Percentiles rank a stretch among this genome's conserved stretches.
Conservation (phyloP, 2,797 vertebrate genomes). For the Amazonetta brasiliensis region DNA sequence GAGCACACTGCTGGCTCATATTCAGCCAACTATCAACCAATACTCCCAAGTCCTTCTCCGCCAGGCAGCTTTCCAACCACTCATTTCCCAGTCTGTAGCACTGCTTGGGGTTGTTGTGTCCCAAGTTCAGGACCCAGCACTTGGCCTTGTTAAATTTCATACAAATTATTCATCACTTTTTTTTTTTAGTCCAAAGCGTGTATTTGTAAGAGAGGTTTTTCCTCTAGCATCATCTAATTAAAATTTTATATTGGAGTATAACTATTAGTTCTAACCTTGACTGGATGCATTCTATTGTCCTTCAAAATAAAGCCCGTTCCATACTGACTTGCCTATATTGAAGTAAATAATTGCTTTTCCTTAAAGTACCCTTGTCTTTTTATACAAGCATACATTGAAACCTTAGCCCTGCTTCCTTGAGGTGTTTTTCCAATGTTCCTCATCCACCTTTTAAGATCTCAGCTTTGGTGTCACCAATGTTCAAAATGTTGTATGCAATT, state of each 20-base stretch:
- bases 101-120: too few species aligned
- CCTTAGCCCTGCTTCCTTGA: not conserved
- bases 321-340: not conserved
- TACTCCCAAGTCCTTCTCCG: too few species aligned
- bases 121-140: too few species aligned
- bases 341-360: slow-evolving; percentile 12
- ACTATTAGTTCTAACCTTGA: not conserved
- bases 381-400: not conserved
- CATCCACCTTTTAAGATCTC: not conserved
- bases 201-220: not conserved
- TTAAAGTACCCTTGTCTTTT: not conserved
- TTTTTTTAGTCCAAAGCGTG: not conserved
- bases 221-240: not conserved
- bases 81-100: too few species aligned
- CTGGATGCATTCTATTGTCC: not conserved
- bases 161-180: slow-evolving; percentile 5
- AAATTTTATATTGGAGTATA: not conserved
- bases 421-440: not conserved
- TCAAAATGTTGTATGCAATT: not conserved
- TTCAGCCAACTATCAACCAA: too few species aligned
- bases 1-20: too few species aligned
- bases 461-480: not conserved
- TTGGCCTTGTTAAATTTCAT: too few species aligned
- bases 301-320: not conserved
- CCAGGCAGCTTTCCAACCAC: too few species aligned